Percentiles rank a stretch among this genome's conserved stretches.
phyloP scores from a whole-genome alignment of 2,888 invertebrate genomes.

The Arctia plantaginis region DNA sequence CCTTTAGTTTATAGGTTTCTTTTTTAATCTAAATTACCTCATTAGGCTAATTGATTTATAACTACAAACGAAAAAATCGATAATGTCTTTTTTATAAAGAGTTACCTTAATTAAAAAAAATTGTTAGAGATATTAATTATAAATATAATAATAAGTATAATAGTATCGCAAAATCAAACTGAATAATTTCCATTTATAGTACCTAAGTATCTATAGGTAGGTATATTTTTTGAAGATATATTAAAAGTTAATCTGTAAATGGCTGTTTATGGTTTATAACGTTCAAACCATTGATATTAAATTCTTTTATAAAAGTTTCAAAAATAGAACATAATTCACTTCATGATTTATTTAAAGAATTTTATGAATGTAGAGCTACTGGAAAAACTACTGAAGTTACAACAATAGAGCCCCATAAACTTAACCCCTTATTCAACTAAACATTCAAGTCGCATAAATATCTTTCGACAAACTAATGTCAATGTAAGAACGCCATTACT shows the following conservation, averaged over 20 bases:
- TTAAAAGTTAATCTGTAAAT: not conserved
- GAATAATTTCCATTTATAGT: too few relatives aligned
- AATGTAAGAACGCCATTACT: slow-evolving; percentile 85
- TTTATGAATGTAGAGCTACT: slow-evolving; percentile 52
- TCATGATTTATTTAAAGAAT: slow-evolving; percentile 64
- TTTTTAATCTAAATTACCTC: too few relatives aligned
- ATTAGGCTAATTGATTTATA: too few relatives aligned
- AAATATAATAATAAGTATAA: too few relatives aligned
- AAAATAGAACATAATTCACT: slow-evolving; percentile 60
- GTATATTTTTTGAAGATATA: not conserved
- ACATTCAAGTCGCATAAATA: slow-evolving; percentile 85
- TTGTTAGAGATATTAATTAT: too few relatives aligned
- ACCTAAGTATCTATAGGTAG: too few relatives aligned
- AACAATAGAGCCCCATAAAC: slow-evolving; percentile 75
- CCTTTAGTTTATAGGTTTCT: too few relatives aligned
- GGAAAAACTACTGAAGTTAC: slow-evolving; percentile 63
- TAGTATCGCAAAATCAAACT: too few relatives aligned
- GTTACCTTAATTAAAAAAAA: too few relatives aligned
- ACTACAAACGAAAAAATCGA: too few relatives aligned
- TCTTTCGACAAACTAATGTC: slow-evolving; percentile 86
- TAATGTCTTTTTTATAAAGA: too few relatives aligned
- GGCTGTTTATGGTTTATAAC: not conserved
- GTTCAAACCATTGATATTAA: slow-evolving; percentile 9
- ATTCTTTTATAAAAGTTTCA: slow-evolving; percentile 37
- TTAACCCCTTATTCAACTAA: slow-evolving; percentile 85